Evolutionary conservation across 35 echinoderm and acorn worm genomes (phyloP), one percentile per base, ranked within the genome.

Genomic region (Lytechinus variegatus): DNA sequence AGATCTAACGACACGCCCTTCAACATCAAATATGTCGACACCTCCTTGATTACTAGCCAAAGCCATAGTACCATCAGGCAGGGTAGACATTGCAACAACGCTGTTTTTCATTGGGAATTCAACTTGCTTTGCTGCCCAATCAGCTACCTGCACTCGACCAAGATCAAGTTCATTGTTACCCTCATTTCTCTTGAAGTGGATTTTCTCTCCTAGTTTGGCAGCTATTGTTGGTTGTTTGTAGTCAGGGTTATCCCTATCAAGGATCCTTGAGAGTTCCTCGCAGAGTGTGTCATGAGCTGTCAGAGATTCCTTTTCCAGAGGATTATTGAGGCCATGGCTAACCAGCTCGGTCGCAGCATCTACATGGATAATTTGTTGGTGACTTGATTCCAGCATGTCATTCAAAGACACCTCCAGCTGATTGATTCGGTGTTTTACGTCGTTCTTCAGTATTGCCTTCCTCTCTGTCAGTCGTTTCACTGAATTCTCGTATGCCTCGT

Each of bases 251-350:
- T 93, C 54, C 16, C 54, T 12, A 27, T 54, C 92, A 13, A 93
- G 54, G 53, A 93, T 57, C 92, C n/a, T 93, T 0, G 28, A 27
- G 8, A 93, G 53, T 24, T 93, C 92, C 52, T 93, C 52, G 52
- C 54, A 57, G n/a, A 93, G 27, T 54, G 92, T 55, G 92, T 93
- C 54, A 21, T 93, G 92, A 16, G 54, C 92, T 10, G 92, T 57
- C 92, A 93, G 53, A 57, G 92, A 27, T 27, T 93, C 53, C 92
- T 57, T 27, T 54, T 93, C 92, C 54, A 57, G 54, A 55, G 92
- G 52, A 10, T 9, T 24, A 11, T 93, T 93, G 29, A 93, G 28
- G n/a, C 92, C 92, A 55, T 93, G 28, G 54, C 54, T 10, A 11
- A 93, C 92, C 52, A 93, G 54, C 92, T 93, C 92, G 1, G 27